Conservation (phyloP, 2,113 vertebrate species). For the Dasyurus viverrinus region DNA sequence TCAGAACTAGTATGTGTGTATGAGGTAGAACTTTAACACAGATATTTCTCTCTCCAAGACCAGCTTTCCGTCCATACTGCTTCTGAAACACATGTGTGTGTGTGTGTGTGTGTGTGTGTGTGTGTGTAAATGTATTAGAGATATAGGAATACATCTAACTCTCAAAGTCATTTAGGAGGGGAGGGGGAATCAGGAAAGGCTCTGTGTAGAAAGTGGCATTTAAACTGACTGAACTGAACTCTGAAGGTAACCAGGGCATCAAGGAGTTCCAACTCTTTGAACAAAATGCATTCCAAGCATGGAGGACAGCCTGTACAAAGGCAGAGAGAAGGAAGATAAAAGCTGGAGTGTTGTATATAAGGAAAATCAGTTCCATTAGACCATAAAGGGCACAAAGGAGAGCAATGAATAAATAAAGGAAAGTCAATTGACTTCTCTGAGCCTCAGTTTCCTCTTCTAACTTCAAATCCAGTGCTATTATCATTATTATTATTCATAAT, state of each 20-base stretch:
- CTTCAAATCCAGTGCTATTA: neutral
- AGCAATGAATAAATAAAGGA: neutral
- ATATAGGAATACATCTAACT: neutral
- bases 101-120: neutral
- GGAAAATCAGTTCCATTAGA: neutral
- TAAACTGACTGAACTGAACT: too few species aligned
- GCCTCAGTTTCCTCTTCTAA: neutral
- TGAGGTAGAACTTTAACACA: neutral
- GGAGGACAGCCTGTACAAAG: neutral
- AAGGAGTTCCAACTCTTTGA: too few species aligned
- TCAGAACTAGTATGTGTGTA: neutral
- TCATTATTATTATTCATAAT: neutral
- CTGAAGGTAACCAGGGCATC: too few species aligned
- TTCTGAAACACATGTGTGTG: neutral
- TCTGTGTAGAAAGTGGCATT: too few species aligned
- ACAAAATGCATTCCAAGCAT: too few species aligned
- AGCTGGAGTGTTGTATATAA: neutral
- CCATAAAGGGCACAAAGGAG: neutral
- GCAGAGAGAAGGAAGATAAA: neutral
- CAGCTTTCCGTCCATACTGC: neutral
- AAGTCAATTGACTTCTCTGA: neutral
- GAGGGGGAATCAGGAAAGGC: too few species aligned
- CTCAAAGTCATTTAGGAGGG: neutral
- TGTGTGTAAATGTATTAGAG: too few species aligned
- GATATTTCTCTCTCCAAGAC: neutral